These are phyloP conservation scores for Platycercus adscitus DNA, from an alignment of 2,113 vertebrate species.

Conservation along the genomic window DNA sequence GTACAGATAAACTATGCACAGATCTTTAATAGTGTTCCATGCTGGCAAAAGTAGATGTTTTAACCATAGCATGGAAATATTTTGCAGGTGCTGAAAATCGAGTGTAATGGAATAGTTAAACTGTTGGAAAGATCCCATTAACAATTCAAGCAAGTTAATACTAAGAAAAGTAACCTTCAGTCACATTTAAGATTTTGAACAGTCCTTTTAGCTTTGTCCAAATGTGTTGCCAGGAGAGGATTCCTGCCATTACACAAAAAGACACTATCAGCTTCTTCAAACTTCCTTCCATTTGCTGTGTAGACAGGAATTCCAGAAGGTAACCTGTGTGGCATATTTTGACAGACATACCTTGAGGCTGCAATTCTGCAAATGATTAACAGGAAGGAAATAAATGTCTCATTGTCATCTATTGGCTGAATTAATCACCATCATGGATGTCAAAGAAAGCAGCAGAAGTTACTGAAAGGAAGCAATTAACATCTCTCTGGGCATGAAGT, in stretches of 20 bases:
- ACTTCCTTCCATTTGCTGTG: background rate
- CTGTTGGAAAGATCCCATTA: background rate
- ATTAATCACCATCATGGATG: background rate
- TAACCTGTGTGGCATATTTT: conserved; percentile 33
- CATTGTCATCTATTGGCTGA: conserved; percentile 52
- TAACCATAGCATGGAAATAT: background rate
- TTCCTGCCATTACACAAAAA: background rate
- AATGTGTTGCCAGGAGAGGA: background rate
- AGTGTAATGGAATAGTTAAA: background rate
- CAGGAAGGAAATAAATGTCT: conserved; percentile 62
- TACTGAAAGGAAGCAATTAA: conserved; percentile 5
- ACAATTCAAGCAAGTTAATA: background rate
- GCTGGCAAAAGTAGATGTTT: background rate
- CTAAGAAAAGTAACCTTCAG: background rate
- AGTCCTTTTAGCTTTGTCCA: background rate
- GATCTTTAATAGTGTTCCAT: background rate
- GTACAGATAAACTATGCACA: background rate
- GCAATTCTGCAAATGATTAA: conserved; percentile 51
- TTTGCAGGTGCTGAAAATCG: background rate
- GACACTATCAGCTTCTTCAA: background rate
- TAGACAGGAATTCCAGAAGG: background rate
- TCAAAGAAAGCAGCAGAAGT: conserved; percentile 13
- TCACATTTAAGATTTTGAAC: background rate
- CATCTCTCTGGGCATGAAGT: background rate
- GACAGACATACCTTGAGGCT: conserved; percentile 28